Conservation (phyloP, 2,113 vertebrate species). For the Calypte anna region DNA sequence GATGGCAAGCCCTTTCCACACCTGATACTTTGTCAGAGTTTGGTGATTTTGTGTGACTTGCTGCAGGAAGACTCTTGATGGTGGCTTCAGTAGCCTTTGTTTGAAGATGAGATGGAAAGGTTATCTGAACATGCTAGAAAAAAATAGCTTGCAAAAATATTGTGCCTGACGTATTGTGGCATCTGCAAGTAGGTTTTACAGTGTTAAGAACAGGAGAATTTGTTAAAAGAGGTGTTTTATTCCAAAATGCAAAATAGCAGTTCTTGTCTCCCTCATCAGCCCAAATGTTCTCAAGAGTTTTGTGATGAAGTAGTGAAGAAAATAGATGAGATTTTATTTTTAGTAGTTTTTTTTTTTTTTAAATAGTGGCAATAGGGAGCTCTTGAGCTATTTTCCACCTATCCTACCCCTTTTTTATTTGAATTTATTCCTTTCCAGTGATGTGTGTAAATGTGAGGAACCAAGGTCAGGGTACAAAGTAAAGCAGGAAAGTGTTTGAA, state of each 20-base stretch:
- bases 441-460: neutral
- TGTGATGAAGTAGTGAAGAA: neutral
- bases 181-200: neutral
- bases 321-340: neutral
- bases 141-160: neutral
- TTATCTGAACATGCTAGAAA: neutral
- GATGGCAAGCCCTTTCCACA: neutral
- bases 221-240: neutral
- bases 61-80: neutral
- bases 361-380: neutral
- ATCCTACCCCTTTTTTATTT: neutral
- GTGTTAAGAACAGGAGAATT: neutral
- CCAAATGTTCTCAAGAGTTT: neutral
- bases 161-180: neutral
- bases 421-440: neutral
- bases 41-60: neutral
- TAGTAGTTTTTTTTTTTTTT: neutral
- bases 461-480: neutral
- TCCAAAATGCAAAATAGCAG: neutral
- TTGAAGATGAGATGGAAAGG: neutral
- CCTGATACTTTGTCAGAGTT: neutral
- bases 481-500: neutral
- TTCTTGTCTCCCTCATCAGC: fast-evolving
- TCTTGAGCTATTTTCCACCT: neutral
- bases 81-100: neutral